A percentile compares a stretch with the other conserved stretches of the same genome.
Conservation (phyloP, 2,113 vertebrate genomes). For the Hippolais icterina region DNA sequence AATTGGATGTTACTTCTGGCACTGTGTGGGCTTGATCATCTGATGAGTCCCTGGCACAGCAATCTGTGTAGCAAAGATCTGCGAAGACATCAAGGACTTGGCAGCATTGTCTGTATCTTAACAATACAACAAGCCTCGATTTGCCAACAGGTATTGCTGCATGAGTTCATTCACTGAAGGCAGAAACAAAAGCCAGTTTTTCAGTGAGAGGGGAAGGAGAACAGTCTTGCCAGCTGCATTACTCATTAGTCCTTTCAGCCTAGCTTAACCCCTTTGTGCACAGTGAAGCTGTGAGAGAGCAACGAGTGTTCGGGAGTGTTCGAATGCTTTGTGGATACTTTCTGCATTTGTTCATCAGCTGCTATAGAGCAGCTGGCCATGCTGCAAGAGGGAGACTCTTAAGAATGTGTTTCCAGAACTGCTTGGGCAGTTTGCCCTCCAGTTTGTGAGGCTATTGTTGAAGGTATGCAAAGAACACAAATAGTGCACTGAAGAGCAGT, state of each 20-base stretch:
- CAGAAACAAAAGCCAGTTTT: conserved; percentile 57
- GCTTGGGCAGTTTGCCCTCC: not conserved
- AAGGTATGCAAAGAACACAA: not conserved
- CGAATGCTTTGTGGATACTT: conserved; percentile 8
- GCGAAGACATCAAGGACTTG: conserved; percentile 68
- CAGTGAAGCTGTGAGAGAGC: not conserved
- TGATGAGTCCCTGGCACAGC: conserved; percentile 8
- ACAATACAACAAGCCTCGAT: conserved; percentile 64
- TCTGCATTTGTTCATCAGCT: conserved; percentile 51
- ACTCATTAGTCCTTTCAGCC: not conserved
- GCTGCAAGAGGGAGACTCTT: not conserved
- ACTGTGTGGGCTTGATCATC: conserved; percentile 15
- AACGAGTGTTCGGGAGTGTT: not conserved
- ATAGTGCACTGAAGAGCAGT: not conserved
- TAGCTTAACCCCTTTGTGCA: conserved; percentile 34
- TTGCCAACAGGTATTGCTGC: conserved; percentile 50
- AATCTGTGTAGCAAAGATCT: conserved; percentile 28
- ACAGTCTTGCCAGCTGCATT: not conserved
- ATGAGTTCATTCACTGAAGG: conserved; percentile 37
- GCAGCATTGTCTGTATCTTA: conserved; percentile 39
- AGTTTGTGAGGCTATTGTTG: not conserved
- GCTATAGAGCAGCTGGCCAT: not conserved
- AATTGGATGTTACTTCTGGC: conserved; percentile 24
- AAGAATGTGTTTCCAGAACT: conserved; percentile 35
- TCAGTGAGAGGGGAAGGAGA: not conserved